phyloP scores from a whole-genome alignment of 2,113 vertebrate genomes.

The Vulpes lagopus region DNA sequence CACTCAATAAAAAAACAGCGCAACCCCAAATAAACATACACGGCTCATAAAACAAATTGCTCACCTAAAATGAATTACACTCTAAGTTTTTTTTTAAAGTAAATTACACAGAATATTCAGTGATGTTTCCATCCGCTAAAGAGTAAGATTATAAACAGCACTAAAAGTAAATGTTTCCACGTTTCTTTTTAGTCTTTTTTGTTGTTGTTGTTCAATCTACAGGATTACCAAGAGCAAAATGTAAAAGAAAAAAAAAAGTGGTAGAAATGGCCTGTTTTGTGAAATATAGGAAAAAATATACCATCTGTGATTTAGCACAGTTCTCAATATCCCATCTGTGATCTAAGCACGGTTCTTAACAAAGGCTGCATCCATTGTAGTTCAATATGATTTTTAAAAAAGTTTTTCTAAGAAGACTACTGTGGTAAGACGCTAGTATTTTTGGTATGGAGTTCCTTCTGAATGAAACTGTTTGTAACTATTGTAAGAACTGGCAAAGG shows the following conservation, averaged over 20 bases:
- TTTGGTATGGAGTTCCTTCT: constrained; percentile 66
- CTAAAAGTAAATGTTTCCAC: constrained; percentile 84
- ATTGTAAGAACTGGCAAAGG: background rate
- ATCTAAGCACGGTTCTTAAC: constrained; percentile 57
- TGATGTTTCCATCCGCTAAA: constrained; percentile 79
- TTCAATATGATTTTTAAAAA: constrained; percentile 78
- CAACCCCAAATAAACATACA: constrained; percentile 84
- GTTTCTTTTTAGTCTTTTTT: constrained; percentile 74
- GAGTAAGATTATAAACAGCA: constrained; percentile 82
- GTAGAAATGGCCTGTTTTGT: constrained; percentile 87
- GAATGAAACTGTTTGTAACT: constrained; percentile 52
- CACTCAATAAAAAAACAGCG: constrained; percentile 78
- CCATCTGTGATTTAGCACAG: constrained; percentile 89
- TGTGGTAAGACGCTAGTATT: constrained; percentile 72
- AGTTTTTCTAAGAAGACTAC: constrained; percentile 78
- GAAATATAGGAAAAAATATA: constrained; percentile 87
- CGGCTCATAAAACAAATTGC: constrained; percentile 84
- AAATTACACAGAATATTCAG: constrained; percentile 81
- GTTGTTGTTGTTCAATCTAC: constrained; percentile 42
- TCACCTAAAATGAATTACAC: constrained; percentile 87
- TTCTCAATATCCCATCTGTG: constrained; percentile 88
- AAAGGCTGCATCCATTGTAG: constrained; percentile 75
- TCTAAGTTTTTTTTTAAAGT: constrained; percentile 84
- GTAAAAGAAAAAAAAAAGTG: constrained; percentile 81
- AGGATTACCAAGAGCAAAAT: constrained; percentile 87